Percentiles rank a stretch among this genome's conserved stretches.
Conservation (phyloP, 2,113 vertebrate species). For the Melanerpes formicivorus region DNA sequence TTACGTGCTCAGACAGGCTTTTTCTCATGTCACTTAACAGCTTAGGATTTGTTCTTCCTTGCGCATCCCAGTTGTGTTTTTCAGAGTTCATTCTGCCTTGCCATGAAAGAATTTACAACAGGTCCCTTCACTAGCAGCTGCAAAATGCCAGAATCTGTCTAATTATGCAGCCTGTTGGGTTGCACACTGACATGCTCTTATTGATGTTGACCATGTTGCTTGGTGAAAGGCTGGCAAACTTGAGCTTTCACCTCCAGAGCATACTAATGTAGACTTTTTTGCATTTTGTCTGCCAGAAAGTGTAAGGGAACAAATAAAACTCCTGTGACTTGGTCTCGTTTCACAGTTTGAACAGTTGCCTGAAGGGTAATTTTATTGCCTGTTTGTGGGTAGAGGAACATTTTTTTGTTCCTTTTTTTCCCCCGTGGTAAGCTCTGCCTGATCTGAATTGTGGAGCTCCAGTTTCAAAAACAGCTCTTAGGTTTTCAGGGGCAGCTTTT, state of each 20-base stretch:
- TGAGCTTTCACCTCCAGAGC: not conserved
- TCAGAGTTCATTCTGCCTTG: not conserved
- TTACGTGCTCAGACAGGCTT: not conserved
- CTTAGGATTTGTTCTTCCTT: not conserved
- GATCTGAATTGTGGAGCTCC: not conserved
- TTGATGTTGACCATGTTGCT: not conserved
- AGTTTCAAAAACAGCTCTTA: not conserved
- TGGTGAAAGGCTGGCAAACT: not conserved
- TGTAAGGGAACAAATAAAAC: not conserved
- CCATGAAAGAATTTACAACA: not conserved
- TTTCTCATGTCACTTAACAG: not conserved
- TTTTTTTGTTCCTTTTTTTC: too few species aligned
- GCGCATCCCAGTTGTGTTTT: not conserved
- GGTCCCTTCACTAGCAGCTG: not conserved
- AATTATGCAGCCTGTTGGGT: not conserved
- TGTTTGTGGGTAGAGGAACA: not conserved
- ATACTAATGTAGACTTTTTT: not conserved
- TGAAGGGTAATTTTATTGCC: not conserved
- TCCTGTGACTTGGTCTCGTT: not conserved
- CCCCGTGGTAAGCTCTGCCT: not conserved
- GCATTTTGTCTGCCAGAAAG: not conserved
- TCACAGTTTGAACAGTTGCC: constrained; percentile 3
- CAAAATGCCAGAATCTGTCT: not conserved
- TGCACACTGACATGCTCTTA: not conserved
- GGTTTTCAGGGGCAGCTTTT: not conserved